Evolutionary conservation across 2,888 invertebrate genomes (phyloP).

Genomic region (Tipula helvola): DNA sequence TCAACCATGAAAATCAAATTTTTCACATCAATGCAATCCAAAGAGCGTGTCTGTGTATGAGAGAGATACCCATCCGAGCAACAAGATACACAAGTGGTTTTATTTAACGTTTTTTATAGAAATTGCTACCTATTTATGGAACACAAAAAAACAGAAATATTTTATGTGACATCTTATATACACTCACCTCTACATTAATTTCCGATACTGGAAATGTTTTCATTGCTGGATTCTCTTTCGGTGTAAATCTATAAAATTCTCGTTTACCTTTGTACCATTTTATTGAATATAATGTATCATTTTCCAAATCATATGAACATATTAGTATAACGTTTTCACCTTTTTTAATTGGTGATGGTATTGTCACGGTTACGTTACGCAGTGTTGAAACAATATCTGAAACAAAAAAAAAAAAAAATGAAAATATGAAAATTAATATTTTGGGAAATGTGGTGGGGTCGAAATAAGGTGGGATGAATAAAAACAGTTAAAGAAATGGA

Average conservation of each 20-base stretch:
- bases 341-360: conserved; percentile 46
- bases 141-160: neutral
- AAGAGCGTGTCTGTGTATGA: neutral
- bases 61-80: neutral
- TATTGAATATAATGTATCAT: conserved; percentile 50
- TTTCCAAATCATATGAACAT: conserved; percentile 50
- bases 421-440: neutral
- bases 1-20: neutral
- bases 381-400: neutral
- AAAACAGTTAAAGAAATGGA: too few species aligned
- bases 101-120: neutral
- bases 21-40: neutral
- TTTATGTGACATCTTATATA: neutral
- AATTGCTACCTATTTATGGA: neutral
- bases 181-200: conserved; percentile 45
- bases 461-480: too few species aligned
- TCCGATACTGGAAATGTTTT: conserved; percentile 45
- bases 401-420: neutral
- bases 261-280: conserved; percentile 53
- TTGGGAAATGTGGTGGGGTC: neutral
- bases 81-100: neutral
- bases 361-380: conserved; percentile 5
- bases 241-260: conserved; percentile 51
- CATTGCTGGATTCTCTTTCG: conserved; percentile 46
- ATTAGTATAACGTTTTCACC: conserved; percentile 44